Conservation (phyloP, 2,888 invertebrate species). For the Hymenopus coronatus region DNA sequence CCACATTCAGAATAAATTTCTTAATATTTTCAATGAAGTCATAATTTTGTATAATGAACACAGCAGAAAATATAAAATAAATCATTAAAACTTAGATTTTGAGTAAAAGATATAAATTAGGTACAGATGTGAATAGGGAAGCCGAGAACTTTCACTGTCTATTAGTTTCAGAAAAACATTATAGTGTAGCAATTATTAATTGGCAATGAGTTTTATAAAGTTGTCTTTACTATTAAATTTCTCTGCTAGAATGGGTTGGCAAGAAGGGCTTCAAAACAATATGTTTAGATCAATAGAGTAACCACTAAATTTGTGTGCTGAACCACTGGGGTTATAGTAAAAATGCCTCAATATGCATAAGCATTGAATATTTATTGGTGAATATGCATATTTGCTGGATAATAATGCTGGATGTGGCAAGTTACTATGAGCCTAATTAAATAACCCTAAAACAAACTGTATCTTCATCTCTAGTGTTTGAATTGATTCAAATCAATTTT, state of each 20-base stretch:
- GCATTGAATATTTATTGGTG: neutral
- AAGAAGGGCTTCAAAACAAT: no score
- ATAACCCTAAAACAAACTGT: neutral
- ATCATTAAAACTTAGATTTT: neutral
- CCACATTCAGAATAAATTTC: neutral
- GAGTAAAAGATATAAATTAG: neutral
- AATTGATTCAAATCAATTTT: neutral
- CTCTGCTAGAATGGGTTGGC: no score
- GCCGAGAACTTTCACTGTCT: neutral
- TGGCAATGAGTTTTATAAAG: neutral
- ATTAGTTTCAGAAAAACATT: neutral
- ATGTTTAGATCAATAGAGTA: no score
- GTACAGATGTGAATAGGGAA: neutral
- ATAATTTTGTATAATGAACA: neutral
- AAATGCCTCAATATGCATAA: neutral
- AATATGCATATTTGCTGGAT: neutral
- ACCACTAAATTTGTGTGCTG: neutral
- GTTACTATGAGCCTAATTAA: neutral
- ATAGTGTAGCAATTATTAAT: neutral
- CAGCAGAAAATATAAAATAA: neutral
- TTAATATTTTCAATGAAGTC: neutral
- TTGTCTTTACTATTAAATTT: no score
- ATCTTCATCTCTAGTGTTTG: neutral
- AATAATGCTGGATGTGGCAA: neutral
- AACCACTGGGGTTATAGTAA: neutral